Evolutionary conservation across 1,140 invertebrate species (phyloP), one percentile per base, ranked within the genome.

Genomic region (Lithobius niger): DNA sequence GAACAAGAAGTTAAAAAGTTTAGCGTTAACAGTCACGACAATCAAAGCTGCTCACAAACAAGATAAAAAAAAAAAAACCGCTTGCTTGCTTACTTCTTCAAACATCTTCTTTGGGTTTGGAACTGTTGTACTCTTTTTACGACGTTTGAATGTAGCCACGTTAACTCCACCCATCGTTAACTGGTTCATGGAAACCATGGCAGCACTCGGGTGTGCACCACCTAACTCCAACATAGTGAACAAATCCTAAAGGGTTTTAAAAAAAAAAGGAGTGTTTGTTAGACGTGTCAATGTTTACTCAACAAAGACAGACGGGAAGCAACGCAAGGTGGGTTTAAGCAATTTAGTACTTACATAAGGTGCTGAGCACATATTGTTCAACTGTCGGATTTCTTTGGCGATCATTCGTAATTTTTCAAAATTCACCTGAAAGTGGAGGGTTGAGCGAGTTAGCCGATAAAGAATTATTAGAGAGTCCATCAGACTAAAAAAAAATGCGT

Each of bases 341-440:
- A n/a, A n/a, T n/a, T n/a, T n/a, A n/a, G 44, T 2, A 68, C 69
- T 69, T 65, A 73, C 71, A 63, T 73, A 73, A 63, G 88, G 87
- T n/a, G 88, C 88, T 55, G 89, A 93, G 67, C 89, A 94, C 91
- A 97, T 97, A 67, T 93, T 91, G 49, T 86, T 91, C 18, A 97
- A 74, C 45, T 87, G 81, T 60, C 94, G 78, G 13, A 99, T 86
- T 77, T 98, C 95, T 70, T 97, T 97, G 2, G 95, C 90, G 57
- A 99, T 91, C 91, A 99, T 98, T 59, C 97, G 75, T 43, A 99
- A 73, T 67, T 99, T 99, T 69, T 99, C 97, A 70, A 99, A 99
- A 73, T 99, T 99, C 26, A 77, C 63, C 58, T 63, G 43, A 44
- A 57, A 27, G 18, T 18, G n/a, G 49, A 56, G 42, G 43, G n/a